Conservation (phyloP, 2,113 vertebrate species). For the Cavia aperea region DNA sequence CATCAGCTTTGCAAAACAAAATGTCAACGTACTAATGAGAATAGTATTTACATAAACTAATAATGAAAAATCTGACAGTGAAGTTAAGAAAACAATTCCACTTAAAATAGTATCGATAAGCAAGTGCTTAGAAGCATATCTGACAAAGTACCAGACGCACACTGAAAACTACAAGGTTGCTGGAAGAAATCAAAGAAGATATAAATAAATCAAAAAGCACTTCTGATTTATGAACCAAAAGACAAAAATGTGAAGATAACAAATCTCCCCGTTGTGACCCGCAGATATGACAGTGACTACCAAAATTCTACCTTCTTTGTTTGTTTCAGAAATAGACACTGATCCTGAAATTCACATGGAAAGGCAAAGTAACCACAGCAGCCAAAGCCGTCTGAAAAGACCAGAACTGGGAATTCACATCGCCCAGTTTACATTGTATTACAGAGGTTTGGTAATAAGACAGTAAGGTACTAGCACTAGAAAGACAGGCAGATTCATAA, state of each 20-base stretch:
- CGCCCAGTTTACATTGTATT: not conserved
- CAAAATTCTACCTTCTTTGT: not conserved
- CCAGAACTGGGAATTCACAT: not conserved
- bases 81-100: not conserved
- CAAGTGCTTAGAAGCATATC: not conserved
- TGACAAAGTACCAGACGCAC: not conserved
- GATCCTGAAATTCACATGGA: not conserved
- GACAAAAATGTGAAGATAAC: not conserved
- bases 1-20: not conserved
- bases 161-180: not conserved
- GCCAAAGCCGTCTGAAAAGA: not conserved
- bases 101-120: not conserved
- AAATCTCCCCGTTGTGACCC: not conserved
- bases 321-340: not conserved
- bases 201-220: not conserved
- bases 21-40: not conserved
- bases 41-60: not conserved
- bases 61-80: not conserved
- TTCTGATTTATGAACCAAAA: not conserved
- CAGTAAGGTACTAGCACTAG: not conserved
- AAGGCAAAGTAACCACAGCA: not conserved
- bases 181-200: not conserved
- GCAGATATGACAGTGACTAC: not conserved
- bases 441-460: not conserved
- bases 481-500: not conserved